phyloP scores from a whole-genome alignment of 2,113 vertebrate species.

The Alaudala cheleensis region DNA sequence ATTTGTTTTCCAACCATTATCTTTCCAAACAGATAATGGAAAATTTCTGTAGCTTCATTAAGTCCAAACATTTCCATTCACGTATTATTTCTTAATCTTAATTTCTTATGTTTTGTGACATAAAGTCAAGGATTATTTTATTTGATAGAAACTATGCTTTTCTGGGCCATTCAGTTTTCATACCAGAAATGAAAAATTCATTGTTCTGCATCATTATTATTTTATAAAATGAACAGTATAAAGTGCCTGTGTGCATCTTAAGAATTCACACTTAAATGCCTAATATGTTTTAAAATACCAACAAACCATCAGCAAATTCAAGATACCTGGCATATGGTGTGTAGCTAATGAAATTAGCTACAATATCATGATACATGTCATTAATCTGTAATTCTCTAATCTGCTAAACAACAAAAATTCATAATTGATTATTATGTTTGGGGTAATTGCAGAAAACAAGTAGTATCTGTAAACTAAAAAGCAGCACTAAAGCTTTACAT shows the following conservation, averaged over 20 bases:
- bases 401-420: neutral
- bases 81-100: neutral
- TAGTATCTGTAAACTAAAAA: neutral
- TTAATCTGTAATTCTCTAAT: neutral
- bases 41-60: neutral
- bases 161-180: neutral
- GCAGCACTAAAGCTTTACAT: neutral
- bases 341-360: neutral
- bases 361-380: neutral
- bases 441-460: neutral
- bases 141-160: neutral
- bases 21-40: neutral
- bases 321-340: neutral
- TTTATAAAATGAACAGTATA: neutral
- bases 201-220: neutral
- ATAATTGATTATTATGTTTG: neutral
- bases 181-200: neutral
- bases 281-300: neutral
- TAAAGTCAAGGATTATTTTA: neutral
- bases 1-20: neutral
- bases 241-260: neutral
- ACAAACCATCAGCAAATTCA: neutral
- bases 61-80: neutral
- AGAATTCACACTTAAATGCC: neutral
- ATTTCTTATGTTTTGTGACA: neutral